A percentile compares a stretch with the other conserved stretches of the same genome.
These are phyloP conservation scores for Pachypeltis micranthus DNA, from an alignment of 1,140 invertebrate species.

Conservation along the genomic window DNA sequence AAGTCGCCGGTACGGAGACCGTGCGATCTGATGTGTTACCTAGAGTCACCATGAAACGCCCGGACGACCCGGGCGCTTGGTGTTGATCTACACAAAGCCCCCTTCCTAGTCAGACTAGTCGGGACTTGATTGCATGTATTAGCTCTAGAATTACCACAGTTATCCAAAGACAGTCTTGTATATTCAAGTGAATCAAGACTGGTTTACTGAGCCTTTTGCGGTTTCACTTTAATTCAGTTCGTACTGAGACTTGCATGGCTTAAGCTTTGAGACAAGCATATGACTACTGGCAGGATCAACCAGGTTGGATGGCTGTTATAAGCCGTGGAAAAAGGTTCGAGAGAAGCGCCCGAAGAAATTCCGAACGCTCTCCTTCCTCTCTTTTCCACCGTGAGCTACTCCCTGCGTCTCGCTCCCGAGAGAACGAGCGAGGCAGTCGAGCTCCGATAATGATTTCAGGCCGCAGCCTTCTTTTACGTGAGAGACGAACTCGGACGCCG, in stretches of 20 bases:
- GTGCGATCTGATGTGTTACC: conserved; percentile 67
- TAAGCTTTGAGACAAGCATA: conserved; percentile 69
- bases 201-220: conserved; percentile 70
- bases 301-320: too few species aligned
- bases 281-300: conserved; percentile 63
- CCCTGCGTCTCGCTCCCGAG: too few species aligned
- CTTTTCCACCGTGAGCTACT: too few species aligned
- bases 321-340: too few species aligned
- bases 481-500: too few species aligned
- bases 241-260: conserved; percentile 68
- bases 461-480: too few species aligned
- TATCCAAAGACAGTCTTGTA: conserved; percentile 61
- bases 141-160: conserved; percentile 80
- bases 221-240: conserved; percentile 56
- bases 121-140: conserved; percentile 63
- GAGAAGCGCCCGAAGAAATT: too few species aligned
- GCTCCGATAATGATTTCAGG: too few species aligned
- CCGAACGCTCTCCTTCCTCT: too few species aligned
- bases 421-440: too few species aligned
- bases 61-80: conserved; percentile 41
- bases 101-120: conserved; percentile 48
- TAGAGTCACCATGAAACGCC: conserved; percentile 58
- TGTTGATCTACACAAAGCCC: conserved; percentile 63
- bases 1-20: conserved; percentile 56
- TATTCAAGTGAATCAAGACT: conserved; percentile 38